Conservation (phyloP, 1,140 invertebrate species). For the Babylonia areolata region DNA sequence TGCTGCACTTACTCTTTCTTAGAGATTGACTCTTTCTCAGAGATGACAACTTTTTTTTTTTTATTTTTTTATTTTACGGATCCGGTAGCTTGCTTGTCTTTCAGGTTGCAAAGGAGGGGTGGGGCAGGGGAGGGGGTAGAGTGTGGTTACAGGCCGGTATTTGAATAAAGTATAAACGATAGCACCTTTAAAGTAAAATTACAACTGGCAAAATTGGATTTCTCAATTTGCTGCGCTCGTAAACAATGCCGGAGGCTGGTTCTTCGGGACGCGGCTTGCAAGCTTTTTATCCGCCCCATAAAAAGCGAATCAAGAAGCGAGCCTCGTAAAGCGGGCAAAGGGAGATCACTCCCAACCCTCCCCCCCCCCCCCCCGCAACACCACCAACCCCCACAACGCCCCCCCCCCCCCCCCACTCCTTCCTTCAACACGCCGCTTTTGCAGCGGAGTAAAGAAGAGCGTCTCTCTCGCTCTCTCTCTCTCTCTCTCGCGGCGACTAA, state of each 20-base stretch:
- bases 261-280: not conserved
- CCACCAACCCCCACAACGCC: constrained; percentile 19
- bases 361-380: not conserved
- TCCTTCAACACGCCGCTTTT: not conserved
- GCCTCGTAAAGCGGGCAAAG: constrained; percentile 28
- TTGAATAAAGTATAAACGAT: constrained; percentile 42
- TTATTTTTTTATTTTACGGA: no score
- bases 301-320: constrained; percentile 40
- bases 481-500: constrained; percentile 2
- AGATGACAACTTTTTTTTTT: not conserved
- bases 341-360: constrained; percentile 30
- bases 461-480: not conserved
- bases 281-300: constrained; percentile 30
- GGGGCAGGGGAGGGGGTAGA: not conserved
- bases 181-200: constrained; percentile 40
- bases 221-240: constrained; percentile 38
- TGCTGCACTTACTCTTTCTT: not conserved
- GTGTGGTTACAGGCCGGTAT: constrained; percentile 29
- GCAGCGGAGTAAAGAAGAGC: no score
- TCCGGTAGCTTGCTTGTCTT: no score
- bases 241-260: constrained; percentile 19
- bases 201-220: constrained; percentile 41
- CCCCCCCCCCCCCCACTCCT: constrained; percentile 4
- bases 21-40: not conserved
- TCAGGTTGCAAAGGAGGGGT: no score